These are phyloP conservation scores for Dromius quadrimaculatus DNA, from an alignment of 2,888 invertebrate species.

Conservation along the genomic window DNA sequence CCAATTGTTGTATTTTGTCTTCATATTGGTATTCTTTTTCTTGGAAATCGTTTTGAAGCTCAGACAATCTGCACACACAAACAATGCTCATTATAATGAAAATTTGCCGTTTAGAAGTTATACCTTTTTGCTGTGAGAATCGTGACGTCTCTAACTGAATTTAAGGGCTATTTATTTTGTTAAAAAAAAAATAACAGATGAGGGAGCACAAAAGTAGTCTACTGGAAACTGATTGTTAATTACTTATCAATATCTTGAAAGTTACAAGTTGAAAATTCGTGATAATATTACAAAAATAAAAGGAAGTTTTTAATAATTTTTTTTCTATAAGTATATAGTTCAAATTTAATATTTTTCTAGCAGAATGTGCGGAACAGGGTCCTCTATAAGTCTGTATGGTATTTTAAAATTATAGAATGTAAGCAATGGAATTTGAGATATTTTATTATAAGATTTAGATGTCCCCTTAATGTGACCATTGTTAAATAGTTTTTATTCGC, in stretches of 20 bases:
- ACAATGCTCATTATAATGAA: constrained; percentile 41
- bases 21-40: neutral
- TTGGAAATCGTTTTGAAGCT: neutral
- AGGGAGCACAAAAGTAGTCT: neutral
- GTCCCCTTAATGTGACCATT: too few species aligned
- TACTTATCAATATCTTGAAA: neutral
- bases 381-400: too few species aligned
- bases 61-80: constrained; percentile 33
- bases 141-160: neutral
- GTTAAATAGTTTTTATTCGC: too few species aligned
- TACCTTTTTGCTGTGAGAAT: constrained; percentile 16
- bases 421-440: too few species aligned
- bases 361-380: too few species aligned
- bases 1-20: constrained; percentile 2
- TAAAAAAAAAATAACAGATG: neutral
- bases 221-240: neutral
- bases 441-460: too few species aligned
- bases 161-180: neutral
- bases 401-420: too few species aligned
- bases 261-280: neutral
- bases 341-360: too few species aligned
- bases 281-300: neutral
- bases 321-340: too few species aligned
- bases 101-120: constrained; percentile 13
- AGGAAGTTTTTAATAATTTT: too few species aligned